Evolutionary conservation across 2,888 invertebrate genomes (phyloP), one percentile per base, ranked within the genome.

Genomic region (Agelastica alni): DNA sequence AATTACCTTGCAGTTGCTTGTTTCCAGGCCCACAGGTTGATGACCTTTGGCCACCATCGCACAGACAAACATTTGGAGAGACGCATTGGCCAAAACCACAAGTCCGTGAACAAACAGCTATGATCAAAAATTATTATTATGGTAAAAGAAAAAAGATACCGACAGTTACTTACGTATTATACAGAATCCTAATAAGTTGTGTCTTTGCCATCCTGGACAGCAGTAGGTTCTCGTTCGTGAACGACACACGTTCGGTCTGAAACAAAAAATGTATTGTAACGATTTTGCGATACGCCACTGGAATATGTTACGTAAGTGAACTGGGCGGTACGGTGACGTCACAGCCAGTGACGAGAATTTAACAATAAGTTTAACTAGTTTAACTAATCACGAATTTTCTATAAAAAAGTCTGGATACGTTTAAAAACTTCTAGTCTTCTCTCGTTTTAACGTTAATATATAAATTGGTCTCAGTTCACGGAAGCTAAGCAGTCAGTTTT

Each of bases 121-220:
- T 16, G 74, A 79, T 91, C 76, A 18, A 73, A 78, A 39, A 18
- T 5, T 10, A 34, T 48, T n/a, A 42, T 37, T 18, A 39, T 45
- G 26, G 31, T 30, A 26, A 2, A 22, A 54, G 44, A 31, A 26
- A 16, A 9, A n/a, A 18, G n/a, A n/a, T 17, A 32, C 31, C 12
- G 14, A 26, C 43, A 53, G 18, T 17, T 18, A 62, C 92, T 89
- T 82, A 93, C 92, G 92, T 68, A 90, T 86, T 69, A 91, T 84
- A 77, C 93, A 93, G 44, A 89, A 81, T 59, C 86, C 83, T 30
- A 87, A 85, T 63, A 86, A 83, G 3, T 84, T 83, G 66, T 89
- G 85, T 64, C 85, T 84, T 12, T 85, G 83, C 93, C 93, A 93
- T 9, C 93, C 93, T 2, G 89, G 88, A 78, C 93, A 93, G 78